Evolutionary conservation across 2,113 vertebrate genomes (phyloP).

Genomic region (Salvelinus alpinus): DNA sequence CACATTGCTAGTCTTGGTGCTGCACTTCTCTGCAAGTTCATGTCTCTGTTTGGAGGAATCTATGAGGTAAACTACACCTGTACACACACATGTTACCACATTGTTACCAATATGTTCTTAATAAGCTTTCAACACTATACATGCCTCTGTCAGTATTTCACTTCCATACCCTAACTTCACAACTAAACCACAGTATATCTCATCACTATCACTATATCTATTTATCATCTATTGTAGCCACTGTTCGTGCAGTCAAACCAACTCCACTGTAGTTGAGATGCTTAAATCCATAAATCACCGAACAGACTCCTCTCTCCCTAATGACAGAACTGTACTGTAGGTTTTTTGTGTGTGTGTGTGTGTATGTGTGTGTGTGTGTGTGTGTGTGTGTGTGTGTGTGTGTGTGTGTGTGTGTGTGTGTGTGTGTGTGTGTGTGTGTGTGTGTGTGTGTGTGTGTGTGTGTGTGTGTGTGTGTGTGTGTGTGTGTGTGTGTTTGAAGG

Average conservation of each 20-base stretch:
- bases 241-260: background rate
- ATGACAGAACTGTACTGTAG: too few relatives aligned
- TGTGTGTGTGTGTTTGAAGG: background rate
- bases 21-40: conserved; percentile 92
- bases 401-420: background rate
- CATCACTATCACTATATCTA: too few relatives aligned
- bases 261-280: background rate
- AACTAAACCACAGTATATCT: too few relatives aligned
- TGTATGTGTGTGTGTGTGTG: too few relatives aligned
- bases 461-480: background rate
- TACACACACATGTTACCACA: background rate
- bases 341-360: too few relatives aligned
- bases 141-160: too few relatives aligned
- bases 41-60: conserved; percentile 95
- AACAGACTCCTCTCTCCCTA: background rate
- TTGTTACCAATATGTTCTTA: background rate
- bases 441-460: too few relatives aligned
- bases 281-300: background rate
- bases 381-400: too few relatives aligned
- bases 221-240: too few relatives aligned
- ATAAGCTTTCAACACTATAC: too few relatives aligned
- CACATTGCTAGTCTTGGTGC: conserved; percentile 96
- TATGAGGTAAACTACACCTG: conserved; percentile 82
- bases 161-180: too few relatives aligned
- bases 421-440: background rate